A percentile compares a stretch with the other conserved stretches of the same genome.
Evolutionary conservation across 2,113 vertebrate genomes (phyloP).

Genomic region (Sinocyclocheilus grahami): DNA sequence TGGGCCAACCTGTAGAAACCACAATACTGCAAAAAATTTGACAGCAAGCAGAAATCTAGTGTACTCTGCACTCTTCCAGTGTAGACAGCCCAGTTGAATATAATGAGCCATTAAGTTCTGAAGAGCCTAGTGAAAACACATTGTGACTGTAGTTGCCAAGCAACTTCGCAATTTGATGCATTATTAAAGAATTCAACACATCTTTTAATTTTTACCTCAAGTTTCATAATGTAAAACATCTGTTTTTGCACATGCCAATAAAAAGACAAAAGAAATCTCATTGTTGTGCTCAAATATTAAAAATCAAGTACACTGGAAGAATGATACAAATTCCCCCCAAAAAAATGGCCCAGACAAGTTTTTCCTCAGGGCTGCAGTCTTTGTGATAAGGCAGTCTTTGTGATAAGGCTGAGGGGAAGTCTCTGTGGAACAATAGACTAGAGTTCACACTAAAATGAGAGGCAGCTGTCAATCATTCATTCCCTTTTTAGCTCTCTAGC

Average conservation of each 20-base stretch:
- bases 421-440: constrained; percentile 34
- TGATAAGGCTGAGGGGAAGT: constrained; percentile 27
- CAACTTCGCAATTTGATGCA: background rate
- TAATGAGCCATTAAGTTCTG: background rate
- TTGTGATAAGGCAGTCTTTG: constrained; percentile 49
- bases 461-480: constrained; percentile 53
- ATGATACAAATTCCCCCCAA: background rate
- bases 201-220: background rate
- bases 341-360: constrained; percentile 30
- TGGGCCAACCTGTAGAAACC: background rate
- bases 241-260: no score
- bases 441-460: constrained; percentile 37
- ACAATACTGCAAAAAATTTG: background rate
- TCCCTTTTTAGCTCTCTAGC: constrained; percentile 2
- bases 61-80: background rate
- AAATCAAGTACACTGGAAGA: background rate
- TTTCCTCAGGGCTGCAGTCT: constrained; percentile 33
- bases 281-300: background rate
- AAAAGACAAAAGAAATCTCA: background rate
- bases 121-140: background rate
- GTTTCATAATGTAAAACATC: background rate
- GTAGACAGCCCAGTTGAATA: background rate
- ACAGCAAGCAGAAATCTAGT: background rate
- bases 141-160: background rate
- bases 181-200: background rate